These are phyloP conservation scores for Ischnus inquisitorius DNA, from an alignment of 2,888 invertebrate genomes.

Conservation along the genomic window DNA sequence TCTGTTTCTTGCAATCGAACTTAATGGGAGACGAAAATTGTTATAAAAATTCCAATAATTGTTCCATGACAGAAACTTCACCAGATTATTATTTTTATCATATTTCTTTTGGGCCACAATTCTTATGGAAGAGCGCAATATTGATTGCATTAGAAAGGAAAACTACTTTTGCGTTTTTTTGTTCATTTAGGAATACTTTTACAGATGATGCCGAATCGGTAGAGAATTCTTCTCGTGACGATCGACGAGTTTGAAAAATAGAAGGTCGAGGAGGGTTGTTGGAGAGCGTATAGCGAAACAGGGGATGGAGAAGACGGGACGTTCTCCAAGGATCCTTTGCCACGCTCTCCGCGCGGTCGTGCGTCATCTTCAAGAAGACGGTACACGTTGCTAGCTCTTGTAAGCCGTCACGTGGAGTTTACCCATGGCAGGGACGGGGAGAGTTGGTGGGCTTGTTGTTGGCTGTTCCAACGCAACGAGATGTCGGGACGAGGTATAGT, in stretches of 20 bases:
- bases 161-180: background rate
- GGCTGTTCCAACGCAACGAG: conserved; percentile 46
- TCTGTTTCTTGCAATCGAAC: background rate
- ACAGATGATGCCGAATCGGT: background rate
- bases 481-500: conserved; percentile 31
- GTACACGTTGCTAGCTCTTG: conserved; percentile 53
- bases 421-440: conserved; percentile 49
- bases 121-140: background rate
- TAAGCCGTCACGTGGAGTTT: conserved; percentile 68
- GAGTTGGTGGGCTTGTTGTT: conserved; percentile 38
- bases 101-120: background rate
- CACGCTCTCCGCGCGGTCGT: conserved; percentile 51
- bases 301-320: conserved; percentile 32
- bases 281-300: background rate
- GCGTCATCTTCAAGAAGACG: conserved; percentile 68
- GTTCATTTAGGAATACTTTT: background rate
- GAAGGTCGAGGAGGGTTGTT: conserved; percentile 12
- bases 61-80: background rate
- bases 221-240: background rate
- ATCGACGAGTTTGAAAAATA: background rate
- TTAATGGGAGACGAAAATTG: background rate
- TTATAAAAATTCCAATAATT: background rate
- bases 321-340: conserved; percentile 29
- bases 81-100: background rate
- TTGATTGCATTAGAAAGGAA: background rate